Evolutionary conservation across 2,113 vertebrate species (phyloP), one percentile per base, ranked within the genome.

Genomic region (Lycaon pictus): DNA sequence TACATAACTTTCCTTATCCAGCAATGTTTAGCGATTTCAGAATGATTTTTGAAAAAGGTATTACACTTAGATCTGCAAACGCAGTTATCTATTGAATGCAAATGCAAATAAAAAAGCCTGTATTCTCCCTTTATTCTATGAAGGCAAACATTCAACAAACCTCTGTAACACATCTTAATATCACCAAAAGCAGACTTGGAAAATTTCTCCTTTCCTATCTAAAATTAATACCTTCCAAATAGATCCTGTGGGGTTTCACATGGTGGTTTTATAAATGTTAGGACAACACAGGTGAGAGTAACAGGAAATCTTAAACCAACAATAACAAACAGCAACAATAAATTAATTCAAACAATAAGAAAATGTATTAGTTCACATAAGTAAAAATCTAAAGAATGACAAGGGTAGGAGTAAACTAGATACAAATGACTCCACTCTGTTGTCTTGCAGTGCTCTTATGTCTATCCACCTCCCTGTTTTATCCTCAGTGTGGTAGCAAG

Each of bases 141-240:
- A 97, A 25, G 60, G 27, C 16, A 91, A 95, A 74, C 32, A 77
- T 82, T 86, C 65, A 37, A 2, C 19, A 91, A 96, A 51, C 12
- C 35, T 87, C 29, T 55, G 32, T 69, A 77, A 92, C 7, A 89
- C 27, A 82, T 63, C 72, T 92, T 56, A 58, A 16, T 53, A 43
- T 53, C 77, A 74, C 3, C 25, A 77, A 86, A 58, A 58, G 53
- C 15, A 89, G 12, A 65, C 71, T 81, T 76, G 16, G 29, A 95
- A 95, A 92, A 82, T 60, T 12, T 56, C 11, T 74, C 60, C 71
- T 60, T 92, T 89, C 23, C 43, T 90, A 35, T 27, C 37, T 51
- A 63, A 94, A 96, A 94, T 90, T 58, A 88, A 94, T 83, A 20
- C 48, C 53, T 92, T 77, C 67, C 51, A 79, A 87, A 90, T 29